phyloP scores from a whole-genome alignment of 2,888 invertebrate species.

The Gortyna flavago region DNA sequence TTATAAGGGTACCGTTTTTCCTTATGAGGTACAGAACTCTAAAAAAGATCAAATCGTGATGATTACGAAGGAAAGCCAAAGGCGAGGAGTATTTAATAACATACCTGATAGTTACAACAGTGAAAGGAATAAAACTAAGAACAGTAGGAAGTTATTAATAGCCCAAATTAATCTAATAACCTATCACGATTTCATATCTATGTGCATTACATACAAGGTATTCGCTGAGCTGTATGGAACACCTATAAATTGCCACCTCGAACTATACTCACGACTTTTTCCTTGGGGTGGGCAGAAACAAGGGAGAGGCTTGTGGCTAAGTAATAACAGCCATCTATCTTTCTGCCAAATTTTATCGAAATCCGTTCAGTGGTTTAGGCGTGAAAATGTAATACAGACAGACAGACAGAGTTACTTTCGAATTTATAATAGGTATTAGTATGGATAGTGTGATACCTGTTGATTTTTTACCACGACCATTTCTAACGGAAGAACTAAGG shows the following conservation, averaged over 20 bases:
- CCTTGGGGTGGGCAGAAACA: neutral
- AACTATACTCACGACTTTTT: slow-evolving; percentile 8
- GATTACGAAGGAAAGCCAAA: neutral
- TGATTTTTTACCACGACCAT: too few species aligned
- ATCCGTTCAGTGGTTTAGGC: too few species aligned
- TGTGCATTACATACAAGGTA: slow-evolving; percentile 1
- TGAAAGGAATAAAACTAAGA: slow-evolving; percentile 20
- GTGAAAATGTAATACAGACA: too few species aligned
- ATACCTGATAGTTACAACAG: slow-evolving; percentile 3
- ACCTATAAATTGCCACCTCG: neutral
- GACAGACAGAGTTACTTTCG: too few species aligned
- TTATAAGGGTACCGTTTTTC: too few species aligned
- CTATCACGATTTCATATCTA: slow-evolving; percentile 48
- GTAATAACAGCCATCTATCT: too few species aligned
- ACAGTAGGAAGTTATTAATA: slow-evolving; percentile 36
- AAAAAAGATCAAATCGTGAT: too few species aligned
- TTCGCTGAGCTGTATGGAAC: neutral
- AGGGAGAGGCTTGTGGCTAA: neutral
- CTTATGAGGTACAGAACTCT: too few species aligned
- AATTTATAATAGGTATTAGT: too few species aligned
- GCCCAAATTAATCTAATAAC: slow-evolving; percentile 40
- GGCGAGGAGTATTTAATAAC: neutral
- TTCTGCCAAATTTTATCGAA: too few species aligned
- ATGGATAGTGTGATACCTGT: too few species aligned
- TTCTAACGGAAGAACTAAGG: too few species aligned